Conservation (phyloP, 2,888 invertebrate species). For the Hololepta plana region DNA sequence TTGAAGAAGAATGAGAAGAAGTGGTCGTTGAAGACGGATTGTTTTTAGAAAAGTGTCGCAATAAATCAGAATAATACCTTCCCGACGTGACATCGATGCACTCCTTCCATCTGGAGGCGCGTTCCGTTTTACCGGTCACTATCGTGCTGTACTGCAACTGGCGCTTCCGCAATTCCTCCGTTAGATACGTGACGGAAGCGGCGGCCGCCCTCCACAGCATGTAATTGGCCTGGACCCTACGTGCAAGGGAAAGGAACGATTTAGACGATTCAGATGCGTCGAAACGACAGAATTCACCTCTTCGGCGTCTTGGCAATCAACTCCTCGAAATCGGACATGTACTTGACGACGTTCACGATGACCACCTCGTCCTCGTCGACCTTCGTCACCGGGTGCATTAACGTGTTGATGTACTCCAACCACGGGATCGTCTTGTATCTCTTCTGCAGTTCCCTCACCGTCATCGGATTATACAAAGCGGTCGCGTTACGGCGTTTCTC, state of each 20-base stretch:
- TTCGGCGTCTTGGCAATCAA: constrained; percentile 35
- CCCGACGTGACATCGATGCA: constrained; percentile 66
- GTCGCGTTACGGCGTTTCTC: constrained; percentile 84
- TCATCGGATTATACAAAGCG: constrained; percentile 83
- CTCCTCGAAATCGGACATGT: constrained; percentile 50
- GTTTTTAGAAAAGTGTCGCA: background rate
- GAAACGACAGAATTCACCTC: constrained; percentile 16
- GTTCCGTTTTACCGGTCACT: constrained; percentile 65
- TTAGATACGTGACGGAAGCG: constrained; percentile 63
- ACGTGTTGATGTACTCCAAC: constrained; percentile 66
- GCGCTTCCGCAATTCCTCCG: constrained; percentile 56
- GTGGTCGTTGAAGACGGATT: too few species aligned
- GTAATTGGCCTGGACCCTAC: constrained; percentile 68
- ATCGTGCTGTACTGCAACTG: constrained; percentile 68
- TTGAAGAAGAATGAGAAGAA: too few species aligned
- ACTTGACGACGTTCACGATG: constrained; percentile 72
- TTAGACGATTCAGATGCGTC: constrained; percentile 34
- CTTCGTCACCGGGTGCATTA: constrained; percentile 46
- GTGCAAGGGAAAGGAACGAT: background rate
- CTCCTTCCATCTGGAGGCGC: constrained; percentile 83
- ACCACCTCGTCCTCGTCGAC: constrained; percentile 54
- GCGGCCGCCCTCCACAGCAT: constrained; percentile 82
- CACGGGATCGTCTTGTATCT: constrained; percentile 65
- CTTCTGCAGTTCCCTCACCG: constrained; percentile 53
- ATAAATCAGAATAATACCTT: constrained; percentile 32